Percentiles rank a stretch among this genome's conserved stretches.
Evolutionary conservation across 2,113 vertebrate genomes (phyloP).

Genomic region (Cnemophilus loriae): DNA sequence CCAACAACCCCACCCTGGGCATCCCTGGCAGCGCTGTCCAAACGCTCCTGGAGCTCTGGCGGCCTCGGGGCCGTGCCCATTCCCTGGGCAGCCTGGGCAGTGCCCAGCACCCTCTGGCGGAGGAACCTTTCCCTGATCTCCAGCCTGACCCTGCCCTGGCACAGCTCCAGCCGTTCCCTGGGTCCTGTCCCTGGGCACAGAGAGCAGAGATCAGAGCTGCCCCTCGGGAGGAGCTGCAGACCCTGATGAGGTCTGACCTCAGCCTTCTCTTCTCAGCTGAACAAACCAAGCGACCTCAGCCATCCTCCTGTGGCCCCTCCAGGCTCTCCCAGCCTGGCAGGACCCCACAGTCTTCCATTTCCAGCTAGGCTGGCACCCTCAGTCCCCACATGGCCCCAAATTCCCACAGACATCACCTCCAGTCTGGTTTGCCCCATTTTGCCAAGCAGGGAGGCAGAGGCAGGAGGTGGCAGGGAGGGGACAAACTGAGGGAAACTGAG

Average conservation of each 20-base stretch:
- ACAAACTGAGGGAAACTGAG: not conserved
- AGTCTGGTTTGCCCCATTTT: not conserved
- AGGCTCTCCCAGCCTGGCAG: not conserved
- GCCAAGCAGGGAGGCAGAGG: not conserved
- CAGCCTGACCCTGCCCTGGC: fast-evolving
- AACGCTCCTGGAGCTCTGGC: not conserved
- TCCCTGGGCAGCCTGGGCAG: not conserved
- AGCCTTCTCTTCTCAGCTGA: not conserved
- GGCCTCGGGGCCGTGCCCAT: not conserved
- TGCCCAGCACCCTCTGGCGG: not conserved
- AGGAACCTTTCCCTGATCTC: not conserved
- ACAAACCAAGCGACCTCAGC: not conserved
- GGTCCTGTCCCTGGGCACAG: not conserved
- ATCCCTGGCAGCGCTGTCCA: not conserved
- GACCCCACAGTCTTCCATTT: not conserved
- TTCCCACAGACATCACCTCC: not conserved
- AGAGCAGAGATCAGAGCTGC: not conserved
- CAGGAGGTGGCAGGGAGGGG: not conserved
- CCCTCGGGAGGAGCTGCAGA: not conserved
- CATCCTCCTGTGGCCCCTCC: not conserved
- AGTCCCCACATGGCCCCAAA: fast-evolving
- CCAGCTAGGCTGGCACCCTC: fast-evolving
- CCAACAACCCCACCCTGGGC: not conserved
- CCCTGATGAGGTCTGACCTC: not conserved
- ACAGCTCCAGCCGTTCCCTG: not conserved